A percentile compares a stretch with the other conserved stretches of the same genome.
Evolutionary conservation across 2,888 invertebrate genomes (phyloP).

Genomic region (Graphium colonna): DNA sequence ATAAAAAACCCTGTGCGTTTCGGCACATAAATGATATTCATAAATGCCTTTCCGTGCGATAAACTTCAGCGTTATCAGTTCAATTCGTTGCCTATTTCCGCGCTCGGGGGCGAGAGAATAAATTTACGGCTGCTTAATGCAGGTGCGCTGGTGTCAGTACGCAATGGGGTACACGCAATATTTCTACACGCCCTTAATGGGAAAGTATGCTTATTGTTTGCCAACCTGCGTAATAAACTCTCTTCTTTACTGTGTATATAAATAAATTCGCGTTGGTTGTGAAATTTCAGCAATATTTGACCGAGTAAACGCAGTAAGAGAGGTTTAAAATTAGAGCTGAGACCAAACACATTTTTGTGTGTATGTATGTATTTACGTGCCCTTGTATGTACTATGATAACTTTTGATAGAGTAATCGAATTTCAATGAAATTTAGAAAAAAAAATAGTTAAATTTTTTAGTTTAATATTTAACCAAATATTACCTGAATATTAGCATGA

Average conservation of each 20-base stretch:
- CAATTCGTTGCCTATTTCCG: constrained; percentile 20
- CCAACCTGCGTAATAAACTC: background rate
- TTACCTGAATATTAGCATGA: no score
- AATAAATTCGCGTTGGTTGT: no score
- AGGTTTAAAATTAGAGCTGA: no score
- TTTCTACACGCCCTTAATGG: background rate
- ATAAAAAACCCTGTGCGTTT: constrained; percentile 14
- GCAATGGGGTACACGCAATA: background rate
- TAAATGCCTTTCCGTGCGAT: constrained; percentile 22
- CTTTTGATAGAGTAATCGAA: no score
- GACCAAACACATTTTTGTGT: no score
- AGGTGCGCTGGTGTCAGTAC: constrained; percentile 7
- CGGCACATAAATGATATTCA: constrained; percentile 18
- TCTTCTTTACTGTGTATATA: background rate
- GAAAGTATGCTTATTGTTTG: background rate
- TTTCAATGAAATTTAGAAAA: no score
- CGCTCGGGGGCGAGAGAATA: constrained; percentile 12
- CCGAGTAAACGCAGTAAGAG: no score
- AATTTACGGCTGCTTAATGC: constrained; percentile 17
- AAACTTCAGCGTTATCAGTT: constrained; percentile 23
- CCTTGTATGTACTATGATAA: no score
- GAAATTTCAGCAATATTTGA: no score
- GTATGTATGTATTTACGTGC: no score
- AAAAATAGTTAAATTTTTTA: no score
- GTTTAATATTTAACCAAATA: no score